Evolutionary conservation across 2,888 invertebrate species (phyloP).

Genomic region (Drosophila paucipuncta): DNA sequence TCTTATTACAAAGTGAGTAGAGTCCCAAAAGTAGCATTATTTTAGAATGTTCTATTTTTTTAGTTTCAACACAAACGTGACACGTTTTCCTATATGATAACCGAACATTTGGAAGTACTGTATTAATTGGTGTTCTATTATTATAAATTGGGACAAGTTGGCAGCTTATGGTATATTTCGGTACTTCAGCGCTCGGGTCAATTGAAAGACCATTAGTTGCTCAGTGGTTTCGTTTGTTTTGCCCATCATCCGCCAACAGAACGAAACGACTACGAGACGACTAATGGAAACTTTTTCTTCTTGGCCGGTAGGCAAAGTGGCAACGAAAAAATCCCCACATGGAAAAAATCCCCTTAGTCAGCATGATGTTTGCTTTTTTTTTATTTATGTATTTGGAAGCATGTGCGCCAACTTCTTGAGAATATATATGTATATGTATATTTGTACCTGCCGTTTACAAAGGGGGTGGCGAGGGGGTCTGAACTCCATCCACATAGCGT

Average conservation of each 20-base stretch:
- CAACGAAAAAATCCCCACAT: slow-evolving; percentile 34
- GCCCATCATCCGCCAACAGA: slow-evolving; percentile 35
- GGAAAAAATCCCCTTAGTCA: slow-evolving; percentile 64
- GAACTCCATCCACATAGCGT: slow-evolving; percentile 23
- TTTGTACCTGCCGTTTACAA: neutral
- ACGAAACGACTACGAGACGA: slow-evolving; percentile 12
- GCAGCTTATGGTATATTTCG: slow-evolving; percentile 30
- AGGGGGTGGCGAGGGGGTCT: slow-evolving; percentile 13
- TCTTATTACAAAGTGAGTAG: neutral
- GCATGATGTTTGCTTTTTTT: slow-evolving; percentile 63
- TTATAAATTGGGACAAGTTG: slow-evolving; percentile 29
- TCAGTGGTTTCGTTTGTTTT: slow-evolving; percentile 26
- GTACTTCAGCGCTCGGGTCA: slow-evolving; percentile 38
- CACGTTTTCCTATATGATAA: neutral
- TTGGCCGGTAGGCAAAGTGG: slow-evolving; percentile 57
- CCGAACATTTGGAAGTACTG: slow-evolving; percentile 13
- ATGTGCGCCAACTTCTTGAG: slow-evolving; percentile 65
- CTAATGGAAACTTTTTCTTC: slow-evolving; percentile 39
- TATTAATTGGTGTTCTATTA: slow-evolving; percentile 19
- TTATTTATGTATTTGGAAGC: slow-evolving; percentile 37
- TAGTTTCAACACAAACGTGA: neutral
- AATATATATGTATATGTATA: slow-evolving; percentile 33
- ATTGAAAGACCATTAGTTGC: slow-evolving; percentile 64
- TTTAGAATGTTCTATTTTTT: neutral
- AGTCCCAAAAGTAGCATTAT: neutral